phyloP scores from a whole-genome alignment of 2,888 invertebrate genomes.

The Zygaena filipendulae region DNA sequence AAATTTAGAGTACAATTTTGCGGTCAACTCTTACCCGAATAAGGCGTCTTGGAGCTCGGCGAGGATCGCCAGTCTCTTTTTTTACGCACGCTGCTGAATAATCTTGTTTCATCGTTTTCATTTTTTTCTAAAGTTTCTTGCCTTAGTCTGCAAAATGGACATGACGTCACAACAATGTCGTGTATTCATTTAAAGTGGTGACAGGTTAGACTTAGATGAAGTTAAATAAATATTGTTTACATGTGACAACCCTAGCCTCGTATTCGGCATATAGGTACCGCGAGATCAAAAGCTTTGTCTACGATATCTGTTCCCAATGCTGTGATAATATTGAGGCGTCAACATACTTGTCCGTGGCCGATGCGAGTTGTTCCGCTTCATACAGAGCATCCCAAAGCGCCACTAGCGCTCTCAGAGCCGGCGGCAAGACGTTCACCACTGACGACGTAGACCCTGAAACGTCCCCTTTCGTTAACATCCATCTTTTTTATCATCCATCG shows the following conservation, averaged over 20 bases:
- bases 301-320: no score
- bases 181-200: no score
- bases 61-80: slow-evolving; percentile 34
- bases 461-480: no score
- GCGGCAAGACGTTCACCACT: slow-evolving; percentile 82
- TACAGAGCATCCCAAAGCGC: slow-evolving; percentile 91
- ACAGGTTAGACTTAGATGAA: no score
- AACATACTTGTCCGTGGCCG: slow-evolving; percentile 46
- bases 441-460: slow-evolving; percentile 28
- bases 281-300: no score
- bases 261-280: no score
- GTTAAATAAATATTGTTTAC: no score
- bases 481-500: slow-evolving; percentile 18
- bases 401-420: slow-evolving; percentile 88
- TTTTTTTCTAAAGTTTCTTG: slow-evolving; percentile 30
- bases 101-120: slow-evolving; percentile 31
- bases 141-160: slow-evolving; percentile 28
- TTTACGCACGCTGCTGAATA: slow-evolving; percentile 27
- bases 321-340: no score
- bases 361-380: slow-evolving; percentile 43
- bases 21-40: slow-evolving; percentile 34
- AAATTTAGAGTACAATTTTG: no score
- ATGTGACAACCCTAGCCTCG: no score
- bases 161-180: no score
- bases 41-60: slow-evolving; percentile 27